Evolutionary conservation across 2,113 vertebrate genomes (phyloP).

Genomic region (Bos javanicus): DNA sequence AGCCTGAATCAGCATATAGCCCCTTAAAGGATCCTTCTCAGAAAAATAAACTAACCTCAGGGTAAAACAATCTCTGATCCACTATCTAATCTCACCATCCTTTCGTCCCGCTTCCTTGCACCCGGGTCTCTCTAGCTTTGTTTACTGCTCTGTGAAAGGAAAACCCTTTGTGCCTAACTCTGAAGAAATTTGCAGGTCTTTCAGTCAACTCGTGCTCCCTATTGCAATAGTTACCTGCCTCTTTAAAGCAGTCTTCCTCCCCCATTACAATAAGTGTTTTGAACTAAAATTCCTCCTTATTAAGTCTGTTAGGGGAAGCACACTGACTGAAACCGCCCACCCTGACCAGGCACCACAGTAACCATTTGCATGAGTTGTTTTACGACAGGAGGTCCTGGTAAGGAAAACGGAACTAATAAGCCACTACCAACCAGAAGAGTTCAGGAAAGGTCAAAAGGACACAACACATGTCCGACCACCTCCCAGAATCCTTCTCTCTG

Average conservation of each 20-base stretch:
- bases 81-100: background rate
- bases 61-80: background rate
- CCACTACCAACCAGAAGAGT: background rate
- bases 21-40: background rate
- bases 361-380: background rate
- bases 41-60: background rate
- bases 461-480: no score
- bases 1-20: background rate
- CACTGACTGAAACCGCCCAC: background rate
- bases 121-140: background rate
- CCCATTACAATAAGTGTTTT: background rate
- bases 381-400: no score
- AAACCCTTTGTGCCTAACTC: background rate
- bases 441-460: background rate
- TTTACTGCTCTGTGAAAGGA: background rate
- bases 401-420: background rate
- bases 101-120: background rate
- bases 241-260: background rate
- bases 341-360: background rate
- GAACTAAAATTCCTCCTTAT: background rate
- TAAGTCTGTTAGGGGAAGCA: background rate
- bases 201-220: rapidly evolving
- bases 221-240: background rate
- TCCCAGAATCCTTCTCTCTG: background rate
- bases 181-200: background rate